Evolutionary conservation across 1,140 invertebrate species (phyloP).

Genomic region (Drosophila fuyamai): DNA sequence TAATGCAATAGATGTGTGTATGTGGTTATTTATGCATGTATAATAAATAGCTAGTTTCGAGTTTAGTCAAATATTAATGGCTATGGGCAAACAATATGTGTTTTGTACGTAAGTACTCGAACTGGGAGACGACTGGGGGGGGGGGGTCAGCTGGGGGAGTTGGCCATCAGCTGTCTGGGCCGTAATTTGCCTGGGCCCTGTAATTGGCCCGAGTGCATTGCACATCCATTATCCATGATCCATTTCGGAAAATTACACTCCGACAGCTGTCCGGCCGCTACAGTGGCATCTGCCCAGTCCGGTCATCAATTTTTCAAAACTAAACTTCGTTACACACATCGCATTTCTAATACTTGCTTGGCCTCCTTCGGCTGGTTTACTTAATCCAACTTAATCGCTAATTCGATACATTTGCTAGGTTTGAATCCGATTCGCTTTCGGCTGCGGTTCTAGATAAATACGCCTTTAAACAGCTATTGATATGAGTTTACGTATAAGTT

Average conservation of each 20-base stretch:
- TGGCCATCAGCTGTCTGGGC: slow-evolving; percentile 57
- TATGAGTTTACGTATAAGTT: slow-evolving; percentile 56
- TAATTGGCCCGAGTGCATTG: slow-evolving; percentile 53
- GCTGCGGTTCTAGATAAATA: slow-evolving; percentile 40
- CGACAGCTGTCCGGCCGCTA: slow-evolving; percentile 52
- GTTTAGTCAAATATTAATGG: slow-evolving; percentile 75
- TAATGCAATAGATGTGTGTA: slow-evolving; percentile 52
- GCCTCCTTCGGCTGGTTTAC: slow-evolving; percentile 14
- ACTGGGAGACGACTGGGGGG: slow-evolving; percentile 15
- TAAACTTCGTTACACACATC: slow-evolving; percentile 25
- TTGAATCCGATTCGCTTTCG: slow-evolving; percentile 36
- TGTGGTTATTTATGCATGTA: slow-evolving; percentile 55
- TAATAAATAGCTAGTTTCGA: slow-evolving; percentile 77
- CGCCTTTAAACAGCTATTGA: slow-evolving; percentile 66
- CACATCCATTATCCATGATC: slow-evolving; percentile 68
- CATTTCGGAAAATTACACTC: slow-evolving; percentile 67
- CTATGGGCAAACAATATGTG: slow-evolving; percentile 58
- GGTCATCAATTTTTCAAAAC: slow-evolving; percentile 38
- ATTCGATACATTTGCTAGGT: slow-evolving; percentile 61
- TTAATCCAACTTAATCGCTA: slow-evolving; percentile 63
- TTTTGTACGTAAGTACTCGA: slow-evolving; percentile 14
- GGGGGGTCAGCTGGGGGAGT: slow-evolving; percentile 15
- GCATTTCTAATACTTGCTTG: slow-evolving; percentile 32
- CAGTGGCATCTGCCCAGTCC: slow-evolving; percentile 29
- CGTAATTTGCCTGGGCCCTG: slow-evolving; percentile 52